These are phyloP conservation scores for Anseranas semipalmata DNA, from an alignment of 2,113 vertebrate genomes.

Conservation along the genomic window DNA sequence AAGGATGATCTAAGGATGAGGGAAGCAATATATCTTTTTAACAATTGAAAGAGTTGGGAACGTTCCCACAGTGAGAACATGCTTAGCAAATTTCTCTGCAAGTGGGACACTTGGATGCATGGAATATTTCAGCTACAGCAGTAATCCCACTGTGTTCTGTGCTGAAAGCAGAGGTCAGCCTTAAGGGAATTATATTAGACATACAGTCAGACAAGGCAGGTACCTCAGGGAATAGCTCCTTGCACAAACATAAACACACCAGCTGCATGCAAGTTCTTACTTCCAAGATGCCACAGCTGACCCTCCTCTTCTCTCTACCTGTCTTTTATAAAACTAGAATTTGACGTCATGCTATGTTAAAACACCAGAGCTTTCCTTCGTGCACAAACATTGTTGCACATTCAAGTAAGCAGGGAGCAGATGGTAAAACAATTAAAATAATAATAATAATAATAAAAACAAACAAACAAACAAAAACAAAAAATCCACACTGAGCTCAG, in stretches of 20 bases:
- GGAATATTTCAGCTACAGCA: conserved; percentile 42
- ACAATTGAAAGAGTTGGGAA: conserved; percentile 58
- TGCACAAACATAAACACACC: conserved; percentile 4
- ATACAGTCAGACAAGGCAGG: conserved; percentile 36
- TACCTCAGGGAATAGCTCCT: not conserved
- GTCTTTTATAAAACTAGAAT: not conserved
- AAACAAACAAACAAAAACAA: not conserved
- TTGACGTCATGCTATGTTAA: not conserved
- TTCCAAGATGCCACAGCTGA: not conserved
- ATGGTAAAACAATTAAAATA: not conserved
- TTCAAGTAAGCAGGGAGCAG: not conserved
- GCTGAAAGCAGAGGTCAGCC: conserved; percentile 44
- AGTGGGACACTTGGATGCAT: not conserved
- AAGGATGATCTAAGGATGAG: conserved; percentile 67
- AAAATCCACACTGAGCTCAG: not conserved
- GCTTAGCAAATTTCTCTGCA: conserved; percentile 8
- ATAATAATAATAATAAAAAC: too few relatives aligned
- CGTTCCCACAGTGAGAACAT: conserved; percentile 17
- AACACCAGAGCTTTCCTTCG: not conserved
- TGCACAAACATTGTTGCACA: not conserved
- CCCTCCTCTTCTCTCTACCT: not conserved
- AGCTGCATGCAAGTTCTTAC: not conserved
- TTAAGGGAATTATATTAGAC: conserved; percentile 43
- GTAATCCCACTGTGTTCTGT: not conserved
- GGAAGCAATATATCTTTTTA: conserved; percentile 59